phyloP scores from a whole-genome alignment of 2,888 invertebrate species.

The Odontomyia ornata region DNA sequence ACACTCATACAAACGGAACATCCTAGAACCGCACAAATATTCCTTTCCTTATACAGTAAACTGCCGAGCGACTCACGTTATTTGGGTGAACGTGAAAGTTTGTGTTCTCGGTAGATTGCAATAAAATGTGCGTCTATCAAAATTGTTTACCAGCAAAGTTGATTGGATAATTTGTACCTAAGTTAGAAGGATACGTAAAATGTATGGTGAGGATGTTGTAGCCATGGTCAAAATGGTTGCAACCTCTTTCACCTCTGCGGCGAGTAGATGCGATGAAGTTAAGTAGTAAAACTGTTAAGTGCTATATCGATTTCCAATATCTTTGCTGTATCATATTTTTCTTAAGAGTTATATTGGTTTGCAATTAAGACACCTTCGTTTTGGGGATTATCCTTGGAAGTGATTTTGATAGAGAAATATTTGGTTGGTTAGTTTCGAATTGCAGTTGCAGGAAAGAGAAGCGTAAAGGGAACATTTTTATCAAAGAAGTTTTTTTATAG shows the following conservation, averaged over 20 bases:
- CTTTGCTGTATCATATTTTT: neutral
- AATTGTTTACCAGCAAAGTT: slow-evolving; percentile 42
- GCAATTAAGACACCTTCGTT: neutral
- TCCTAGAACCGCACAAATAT: neutral
- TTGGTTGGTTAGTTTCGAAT: neutral
- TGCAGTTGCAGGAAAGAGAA: no score
- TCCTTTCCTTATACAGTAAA: neutral
- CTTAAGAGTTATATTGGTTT: neutral
- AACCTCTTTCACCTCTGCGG: neutral
- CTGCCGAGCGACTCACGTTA: slow-evolving; percentile 16
- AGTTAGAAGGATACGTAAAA: neutral
- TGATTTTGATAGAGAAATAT: neutral
- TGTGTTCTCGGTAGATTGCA: slow-evolving; percentile 32
- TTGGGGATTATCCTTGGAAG: neutral
- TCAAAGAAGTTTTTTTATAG: no score
- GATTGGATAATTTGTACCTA: slow-evolving; percentile 41
- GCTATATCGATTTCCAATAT: slow-evolving; percentile 38
- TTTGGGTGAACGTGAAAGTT: slow-evolving; percentile 7
- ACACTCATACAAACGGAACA: no score
- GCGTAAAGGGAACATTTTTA: no score
- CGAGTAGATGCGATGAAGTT: slow-evolving; percentile 2
- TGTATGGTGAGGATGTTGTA: neutral
- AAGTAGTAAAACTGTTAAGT: slow-evolving; percentile 15
- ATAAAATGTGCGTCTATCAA: slow-evolving; percentile 42
- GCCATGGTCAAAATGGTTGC: neutral